Percentiles rank a stretch among this genome's conserved stretches.
Evolutionary conservation across 2,797 vertebrate genomes (phyloP).

Genomic region (Epinephelus malabaricus): DNA sequence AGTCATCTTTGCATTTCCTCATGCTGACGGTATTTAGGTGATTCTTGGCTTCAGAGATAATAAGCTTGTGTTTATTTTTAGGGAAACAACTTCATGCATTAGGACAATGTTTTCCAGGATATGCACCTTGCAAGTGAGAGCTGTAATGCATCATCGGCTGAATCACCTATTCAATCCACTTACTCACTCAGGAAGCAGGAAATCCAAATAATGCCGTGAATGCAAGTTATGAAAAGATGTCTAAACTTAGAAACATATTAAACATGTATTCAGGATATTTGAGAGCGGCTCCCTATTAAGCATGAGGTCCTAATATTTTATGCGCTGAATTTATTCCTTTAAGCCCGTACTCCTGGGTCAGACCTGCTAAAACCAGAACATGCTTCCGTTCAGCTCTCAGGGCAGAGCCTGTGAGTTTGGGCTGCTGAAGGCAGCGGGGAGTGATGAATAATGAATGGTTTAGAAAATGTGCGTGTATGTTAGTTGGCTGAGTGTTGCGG

Average conservation of each 20-base stretch:
- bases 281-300: conserved; percentile 16
- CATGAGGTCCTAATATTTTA: conserved; percentile 17
- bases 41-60: neutral
- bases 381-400: conserved; percentile 45
- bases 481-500: conserved; percentile 54
- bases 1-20: neutral
- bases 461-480: conserved; percentile 59
- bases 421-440: conserved; percentile 55
- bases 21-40: neutral
- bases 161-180: neutral
- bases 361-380: conserved; percentile 41
- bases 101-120: neutral
- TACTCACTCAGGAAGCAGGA: conserved; percentile 18
- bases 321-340: conserved; percentile 19
- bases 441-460: conserved; percentile 76
- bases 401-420: conserved; percentile 50
- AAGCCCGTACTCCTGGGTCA: conserved; percentile 37
- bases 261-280: conserved; percentile 35
- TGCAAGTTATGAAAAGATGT: conserved; percentile 24
- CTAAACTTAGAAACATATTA: conserved; percentile 52
- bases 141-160: neutral
- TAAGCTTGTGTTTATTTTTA: neutral
- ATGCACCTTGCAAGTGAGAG: neutral
- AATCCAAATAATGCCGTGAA: conserved; percentile 13
- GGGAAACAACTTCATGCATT: neutral